phyloP scores from a whole-genome alignment of 2,113 vertebrate species.

The Caloenas nicobarica region DNA sequence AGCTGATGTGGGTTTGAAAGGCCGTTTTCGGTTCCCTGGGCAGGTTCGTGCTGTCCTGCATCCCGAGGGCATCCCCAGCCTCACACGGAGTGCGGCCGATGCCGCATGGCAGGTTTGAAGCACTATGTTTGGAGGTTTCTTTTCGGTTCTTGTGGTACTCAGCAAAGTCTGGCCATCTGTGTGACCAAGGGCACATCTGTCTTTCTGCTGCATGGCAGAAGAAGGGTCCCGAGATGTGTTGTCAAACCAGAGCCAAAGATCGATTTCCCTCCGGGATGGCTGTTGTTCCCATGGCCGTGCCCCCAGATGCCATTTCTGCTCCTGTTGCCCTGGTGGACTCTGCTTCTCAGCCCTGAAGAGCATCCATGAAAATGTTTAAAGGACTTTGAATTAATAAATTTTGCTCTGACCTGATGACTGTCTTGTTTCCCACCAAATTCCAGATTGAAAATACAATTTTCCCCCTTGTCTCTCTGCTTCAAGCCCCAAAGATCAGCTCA shows the following conservation, averaged over 20 bases:
- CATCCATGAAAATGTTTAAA: neutral
- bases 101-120: neutral
- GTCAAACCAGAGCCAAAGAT: neutral
- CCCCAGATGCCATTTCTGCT: neutral
- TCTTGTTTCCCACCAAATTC: neutral
- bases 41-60: accelerated
- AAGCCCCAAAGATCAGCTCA: neutral
- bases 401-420: neutral
- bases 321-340: neutral
- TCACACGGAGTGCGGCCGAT: neutral
- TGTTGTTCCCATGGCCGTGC: neutral
- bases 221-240: neutral
- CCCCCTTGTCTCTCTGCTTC: neutral
- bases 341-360: neutral
- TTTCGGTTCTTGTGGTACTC: neutral
- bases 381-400: neutral
- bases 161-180: neutral
- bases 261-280: neutral
- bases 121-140: accelerated
- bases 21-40: neutral
- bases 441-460: neutral
- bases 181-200: neutral
- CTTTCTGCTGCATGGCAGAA: neutral
- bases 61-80: neutral
- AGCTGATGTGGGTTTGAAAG: neutral